Percentiles rank a stretch among this genome's conserved stretches.
phyloP scores from a whole-genome alignment of 1,140 invertebrate species.

The Pissodes strobi region DNA sequence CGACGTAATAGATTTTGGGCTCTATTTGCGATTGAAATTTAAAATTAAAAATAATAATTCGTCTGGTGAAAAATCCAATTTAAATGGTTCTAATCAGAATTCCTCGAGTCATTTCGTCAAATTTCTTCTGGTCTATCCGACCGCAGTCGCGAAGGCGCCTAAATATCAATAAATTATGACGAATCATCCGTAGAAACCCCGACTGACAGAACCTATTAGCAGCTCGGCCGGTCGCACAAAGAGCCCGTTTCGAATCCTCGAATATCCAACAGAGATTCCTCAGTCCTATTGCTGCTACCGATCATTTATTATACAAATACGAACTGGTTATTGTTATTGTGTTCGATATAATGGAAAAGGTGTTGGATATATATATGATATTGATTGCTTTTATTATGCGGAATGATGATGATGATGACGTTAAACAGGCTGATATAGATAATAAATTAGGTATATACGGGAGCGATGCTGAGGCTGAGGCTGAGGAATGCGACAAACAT shows the following conservation, averaged over 20 bases:
- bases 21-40: no score
- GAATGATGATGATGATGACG: slow-evolving; percentile 14
- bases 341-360: slow-evolving; percentile 23
- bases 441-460: background rate
- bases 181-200: slow-evolving; percentile 34
- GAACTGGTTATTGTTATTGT: slow-evolving; percentile 36
- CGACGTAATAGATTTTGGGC: no score
- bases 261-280: slow-evolving; percentile 39
- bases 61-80: slow-evolving; percentile 29
- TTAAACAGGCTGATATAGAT: background rate
- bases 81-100: slow-evolving; percentile 29
- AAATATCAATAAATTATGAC: slow-evolving; percentile 48
- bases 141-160: slow-evolving; percentile 42
- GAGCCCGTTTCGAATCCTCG: slow-evolving; percentile 37
- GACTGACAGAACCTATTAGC: slow-evolving; percentile 52
- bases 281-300: slow-evolving; percentile 43
- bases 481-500: no score
- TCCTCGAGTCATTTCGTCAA: slow-evolving; percentile 29
- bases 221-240: slow-evolving; percentile 38
- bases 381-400: slow-evolving; percentile 22
- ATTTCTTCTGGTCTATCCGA: slow-evolving; percentile 15
- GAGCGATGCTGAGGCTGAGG: no score
- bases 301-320: slow-evolving; percentile 52
- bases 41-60: no score
- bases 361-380: slow-evolving; percentile 13